These are phyloP conservation scores for Puntigrus tetrazona DNA, from an alignment of 2,113 vertebrate genomes.

Conservation along the genomic window DNA sequence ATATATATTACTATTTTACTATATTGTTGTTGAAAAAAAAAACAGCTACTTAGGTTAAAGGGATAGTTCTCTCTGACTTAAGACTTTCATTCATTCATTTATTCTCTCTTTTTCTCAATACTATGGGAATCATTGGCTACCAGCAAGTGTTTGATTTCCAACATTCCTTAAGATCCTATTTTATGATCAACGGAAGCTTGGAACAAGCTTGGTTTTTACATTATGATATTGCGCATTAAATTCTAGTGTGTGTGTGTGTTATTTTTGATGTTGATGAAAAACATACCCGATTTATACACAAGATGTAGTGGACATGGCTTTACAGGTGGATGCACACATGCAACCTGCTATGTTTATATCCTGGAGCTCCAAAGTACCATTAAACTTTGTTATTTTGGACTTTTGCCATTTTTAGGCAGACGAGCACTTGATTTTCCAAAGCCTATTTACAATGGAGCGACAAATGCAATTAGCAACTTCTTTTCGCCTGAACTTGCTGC, in stretches of 20 bases:
- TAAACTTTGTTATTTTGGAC: slow-evolving; percentile 61
- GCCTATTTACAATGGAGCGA: slow-evolving; percentile 51
- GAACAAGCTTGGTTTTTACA: neutral
- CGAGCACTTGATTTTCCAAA: slow-evolving; percentile 62
- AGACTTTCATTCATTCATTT: too few species aligned
- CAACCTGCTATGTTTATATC: neutral
- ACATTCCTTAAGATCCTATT: neutral
- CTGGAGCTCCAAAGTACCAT: slow-evolving; percentile 41
- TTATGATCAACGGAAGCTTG: neutral
- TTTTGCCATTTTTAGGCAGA: slow-evolving; percentile 59
- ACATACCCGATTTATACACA: neutral
- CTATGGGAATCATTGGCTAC: neutral
- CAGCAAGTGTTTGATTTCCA: neutral
- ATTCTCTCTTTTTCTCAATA: neutral
- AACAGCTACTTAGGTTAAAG: too few species aligned
- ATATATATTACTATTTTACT: too few species aligned
- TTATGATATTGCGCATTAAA: neutral
- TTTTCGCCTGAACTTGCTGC: slow-evolving; percentile 12
- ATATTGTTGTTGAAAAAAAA: too few species aligned
- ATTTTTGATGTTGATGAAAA: neutral
- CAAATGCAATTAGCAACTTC: slow-evolving; percentile 45
- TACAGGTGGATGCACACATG: neutral
- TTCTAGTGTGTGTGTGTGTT: neutral
- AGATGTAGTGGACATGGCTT: neutral
- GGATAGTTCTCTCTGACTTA: too few species aligned